These are phyloP conservation scores for Drosophila koepferae DNA, from an alignment of 2,888 invertebrate genomes.

Conservation along the genomic window DNA sequence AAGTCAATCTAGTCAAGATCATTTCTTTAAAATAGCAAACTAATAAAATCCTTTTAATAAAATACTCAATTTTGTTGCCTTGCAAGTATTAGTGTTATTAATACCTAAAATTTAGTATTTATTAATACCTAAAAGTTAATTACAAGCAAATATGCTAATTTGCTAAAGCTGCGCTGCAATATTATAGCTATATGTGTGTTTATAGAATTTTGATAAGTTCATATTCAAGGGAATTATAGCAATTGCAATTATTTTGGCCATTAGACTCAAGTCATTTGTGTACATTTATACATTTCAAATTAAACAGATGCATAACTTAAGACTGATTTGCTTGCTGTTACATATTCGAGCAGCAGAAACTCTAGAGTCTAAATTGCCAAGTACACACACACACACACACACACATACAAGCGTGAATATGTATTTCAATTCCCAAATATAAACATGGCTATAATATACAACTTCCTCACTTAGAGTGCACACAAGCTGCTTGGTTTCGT, in stretches of 20 bases:
- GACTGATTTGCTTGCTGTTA: not conserved
- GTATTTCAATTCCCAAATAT: slow-evolving; percentile 3
- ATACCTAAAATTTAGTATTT: too few species aligned
- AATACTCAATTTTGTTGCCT: too few species aligned
- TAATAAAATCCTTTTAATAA: too few species aligned
- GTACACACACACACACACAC: not conserved
- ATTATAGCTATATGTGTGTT: not conserved
- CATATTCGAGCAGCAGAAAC: not conserved
- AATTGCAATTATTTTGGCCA: not conserved
- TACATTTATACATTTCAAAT: not conserved
- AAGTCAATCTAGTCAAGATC: too few species aligned
- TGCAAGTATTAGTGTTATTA: too few species aligned
- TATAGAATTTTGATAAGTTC: not conserved
- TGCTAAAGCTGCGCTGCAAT: not conserved
- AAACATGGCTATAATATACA: not conserved
- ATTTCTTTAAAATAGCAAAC: too few species aligned
- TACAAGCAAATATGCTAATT: not conserved
- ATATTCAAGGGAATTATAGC: not conserved
- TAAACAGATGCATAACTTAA: not conserved
- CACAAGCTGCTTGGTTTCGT: not conserved
- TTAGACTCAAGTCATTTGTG: not conserved
- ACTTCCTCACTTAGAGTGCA: not conserved
- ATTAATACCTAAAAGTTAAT: too few species aligned
- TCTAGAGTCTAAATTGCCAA: slow-evolving; percentile 3
- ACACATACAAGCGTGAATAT: not conserved